Base-by-base conservation (phyloP, 2,888 invertebrate genomes). In the Lasius platythorax region DNA sequence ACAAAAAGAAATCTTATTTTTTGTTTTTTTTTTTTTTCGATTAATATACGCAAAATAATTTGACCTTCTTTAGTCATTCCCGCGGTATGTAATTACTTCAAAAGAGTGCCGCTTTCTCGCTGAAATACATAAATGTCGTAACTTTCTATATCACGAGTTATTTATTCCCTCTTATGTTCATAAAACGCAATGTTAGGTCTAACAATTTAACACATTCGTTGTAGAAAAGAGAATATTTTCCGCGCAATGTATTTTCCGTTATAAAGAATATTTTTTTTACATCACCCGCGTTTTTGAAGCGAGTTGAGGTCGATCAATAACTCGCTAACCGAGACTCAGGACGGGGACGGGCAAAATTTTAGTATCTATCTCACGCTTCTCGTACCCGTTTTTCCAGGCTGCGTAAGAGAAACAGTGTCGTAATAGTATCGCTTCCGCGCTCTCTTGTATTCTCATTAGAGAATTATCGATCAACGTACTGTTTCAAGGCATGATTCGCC, bases 281-380 rank as follows among this genome's bases (percentile, higher is more conserved):
- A n/a, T 40, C 30, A n/a, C 15, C 8, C 2, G 11, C 40, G n/a
- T 67, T 40, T 78, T 67, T 40, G 3, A 18, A 30, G 46, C 28
- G 66, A 23, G 63, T 66, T 56, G 30, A 78, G n/a, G 30, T 68
- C 30, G 43, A 78, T 68, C 56, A n/a, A 78, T 68, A 67, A 46
- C 46, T 46, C 4, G 50, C 46, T n/a, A 67, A 23, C 23, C 28
- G 11, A 53, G 37, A 53, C 40, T 23, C 50, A n/a, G 37, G n/a
- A 3, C 30, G 18, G 40, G 63, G 33, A 9, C 33, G 64, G 11
- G 18, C 2, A 56, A 67, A 78, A 68, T 78, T 78, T 67, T 56
- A 78, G 40, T 68, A 43, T 68, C n/a, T 30, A 56, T 78, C 40
- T 78, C 43, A 30, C 23, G 56, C 23, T 78, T n/a, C 40, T n/a